Conservation (phyloP, 2,888 invertebrate species). For the Allacma fusca region DNA sequence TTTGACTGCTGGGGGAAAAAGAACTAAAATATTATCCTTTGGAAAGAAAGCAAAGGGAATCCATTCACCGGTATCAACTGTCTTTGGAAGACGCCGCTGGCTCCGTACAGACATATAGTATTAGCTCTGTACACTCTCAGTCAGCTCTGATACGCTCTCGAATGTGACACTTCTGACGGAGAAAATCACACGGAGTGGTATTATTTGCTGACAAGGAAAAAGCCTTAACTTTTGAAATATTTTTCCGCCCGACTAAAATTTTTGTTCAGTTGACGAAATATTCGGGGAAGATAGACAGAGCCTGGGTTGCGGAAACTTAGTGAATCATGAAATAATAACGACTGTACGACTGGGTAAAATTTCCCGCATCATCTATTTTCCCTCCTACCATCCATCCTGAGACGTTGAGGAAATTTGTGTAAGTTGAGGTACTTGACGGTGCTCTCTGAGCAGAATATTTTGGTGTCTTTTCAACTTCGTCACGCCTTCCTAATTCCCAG, state of each 20-base stretch:
- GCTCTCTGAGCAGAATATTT: neutral
- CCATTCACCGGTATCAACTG: no score
- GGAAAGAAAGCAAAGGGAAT: no score
- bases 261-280: neutral
- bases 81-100: no score
- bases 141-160: no score
- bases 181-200: neutral
- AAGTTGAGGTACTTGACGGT: constrained; percentile 13
- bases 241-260: neutral
- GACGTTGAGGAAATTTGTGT: neutral
- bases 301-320: neutral
- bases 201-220: neutral
- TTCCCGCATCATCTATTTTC: constrained; percentile 4
- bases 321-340: constrained; percentile 10
- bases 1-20: no score
- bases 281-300: neutral
- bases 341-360: neutral
- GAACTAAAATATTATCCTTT: no score
- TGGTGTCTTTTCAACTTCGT: neutral
- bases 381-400: neutral
- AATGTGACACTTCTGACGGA: no score
- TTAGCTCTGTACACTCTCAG: no score
- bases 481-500: constrained; percentile 4
- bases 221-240: neutral
- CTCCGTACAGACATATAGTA: no score